A percentile compares a stretch with the other conserved stretches of the same genome.
Evolutionary conservation across 2,797 vertebrate genomes (phyloP).

Genomic region (Staurois parvus): DNA sequence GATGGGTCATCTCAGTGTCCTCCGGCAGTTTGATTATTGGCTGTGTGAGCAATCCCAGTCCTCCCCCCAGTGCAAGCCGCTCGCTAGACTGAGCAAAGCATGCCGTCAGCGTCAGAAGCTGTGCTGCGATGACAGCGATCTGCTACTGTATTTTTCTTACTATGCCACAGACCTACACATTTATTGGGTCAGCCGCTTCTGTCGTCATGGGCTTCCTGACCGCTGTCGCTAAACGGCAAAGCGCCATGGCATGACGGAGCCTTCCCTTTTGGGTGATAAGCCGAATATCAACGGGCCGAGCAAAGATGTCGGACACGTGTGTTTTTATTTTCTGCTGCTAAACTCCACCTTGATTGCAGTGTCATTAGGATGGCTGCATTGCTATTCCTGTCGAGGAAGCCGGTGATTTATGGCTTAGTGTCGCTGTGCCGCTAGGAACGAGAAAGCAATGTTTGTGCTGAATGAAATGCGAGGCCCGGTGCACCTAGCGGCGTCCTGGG

Average conservation of each 20-base stretch:
- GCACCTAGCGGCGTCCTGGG: no score
- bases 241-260: neutral
- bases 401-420: neutral
- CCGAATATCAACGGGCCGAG: neutral
- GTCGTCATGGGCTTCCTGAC: neutral
- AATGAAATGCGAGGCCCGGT: no score
- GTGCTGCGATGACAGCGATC: neutral
- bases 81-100: constrained; percentile 10
- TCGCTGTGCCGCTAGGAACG: neutral
- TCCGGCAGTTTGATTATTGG: constrained; percentile 48
- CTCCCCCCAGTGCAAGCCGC: constrained; percentile 24
- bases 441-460: no score
- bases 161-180: neutral
- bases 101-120: neutral
- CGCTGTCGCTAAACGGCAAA: neutral
- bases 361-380: constrained; percentile 10
- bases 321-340: neutral
- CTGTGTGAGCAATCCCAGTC: constrained; percentile 39
- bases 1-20: constrained; percentile 38
- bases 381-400: neutral
- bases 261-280: neutral
- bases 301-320: neutral
- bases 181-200: neutral
- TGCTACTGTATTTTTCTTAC: neutral
- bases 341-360: constrained; percentile 48